Evolutionary conservation across 2,113 vertebrate genomes (phyloP).

Genomic region (Colaptes auratus): DNA sequence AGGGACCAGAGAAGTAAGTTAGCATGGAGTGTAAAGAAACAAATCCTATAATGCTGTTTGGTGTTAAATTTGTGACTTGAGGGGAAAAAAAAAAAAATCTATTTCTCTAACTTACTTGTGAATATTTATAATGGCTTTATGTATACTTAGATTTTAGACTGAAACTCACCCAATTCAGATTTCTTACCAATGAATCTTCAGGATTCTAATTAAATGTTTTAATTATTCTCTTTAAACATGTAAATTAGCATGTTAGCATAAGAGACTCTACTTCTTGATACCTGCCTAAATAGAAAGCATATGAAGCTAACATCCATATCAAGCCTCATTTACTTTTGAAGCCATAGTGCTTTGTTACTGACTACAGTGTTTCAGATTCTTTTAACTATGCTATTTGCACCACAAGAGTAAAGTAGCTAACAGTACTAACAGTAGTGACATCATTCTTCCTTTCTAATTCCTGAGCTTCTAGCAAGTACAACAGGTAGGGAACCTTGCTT

Average conservation of each 20-base stretch:
- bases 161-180: neutral
- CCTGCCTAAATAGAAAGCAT: neutral
- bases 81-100: neutral
- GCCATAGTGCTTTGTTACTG: neutral
- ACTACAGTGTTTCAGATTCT: neutral
- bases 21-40: neutral
- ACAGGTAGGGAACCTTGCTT: neutral
- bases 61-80: neutral
- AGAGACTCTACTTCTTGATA: neutral
- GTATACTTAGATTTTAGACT: constrained; percentile 7
- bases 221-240: neutral
- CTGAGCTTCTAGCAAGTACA: neutral
- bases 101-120: neutral
- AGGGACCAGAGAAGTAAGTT: neutral
- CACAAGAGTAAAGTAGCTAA: neutral
- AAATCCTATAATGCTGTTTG: neutral
- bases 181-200: neutral
- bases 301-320: neutral
- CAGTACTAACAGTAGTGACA: neutral
- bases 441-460: neutral
- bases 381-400: neutral
- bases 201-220: neutral
- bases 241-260: neutral
- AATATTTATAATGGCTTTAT: constrained; percentile 73
- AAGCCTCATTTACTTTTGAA: neutral